Evolutionary conservation across 2,888 invertebrate genomes (phyloP), one percentile per base, ranked within the genome.

Genomic region (Drosophila eohydei): DNA sequence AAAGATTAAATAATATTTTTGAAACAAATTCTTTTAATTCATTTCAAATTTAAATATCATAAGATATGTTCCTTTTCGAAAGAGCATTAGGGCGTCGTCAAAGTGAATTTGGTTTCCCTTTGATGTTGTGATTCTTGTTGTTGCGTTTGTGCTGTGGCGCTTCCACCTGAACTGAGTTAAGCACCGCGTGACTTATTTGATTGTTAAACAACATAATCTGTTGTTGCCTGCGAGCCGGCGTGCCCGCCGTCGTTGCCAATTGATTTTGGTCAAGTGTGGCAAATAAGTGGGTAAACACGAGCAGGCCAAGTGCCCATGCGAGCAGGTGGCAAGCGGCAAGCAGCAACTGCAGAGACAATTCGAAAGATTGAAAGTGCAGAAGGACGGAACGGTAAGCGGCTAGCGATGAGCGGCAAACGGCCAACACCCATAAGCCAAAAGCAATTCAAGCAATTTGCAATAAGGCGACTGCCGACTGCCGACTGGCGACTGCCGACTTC

Each of bases 111-210:
- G 7, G 8, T 8, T 50, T 57, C 44, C 30, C 80, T 74, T 64
- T 65, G 61, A 65, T 61, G 85, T 66, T 83, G 62, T 58, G 72
- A 69, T 61, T 70, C 58, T 66, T 69, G 58, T 44, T 54, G 60
- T 46, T 54, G 61, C 67, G 67, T 60, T 80, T 64, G 61, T 69
- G 64, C 62, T 59, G 69, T 41, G 80, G 51, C 54, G 66, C 87
- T 74, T 83, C 80, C 80, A 83, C 77, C 78, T 82, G 71, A 73
- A 70, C 71, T 67, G 71, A 85, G 85, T 80, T 88, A 80, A 86
- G 87, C 91, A 89, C 91, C 89, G 86, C 90, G 89, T 91, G 90
- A 90, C 89, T 91, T 91, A 89, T 90, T 90, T 84, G 85, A 84
- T 89, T 84, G 89, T 83, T 88, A 74, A 90, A 89, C 82, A 86